Conservation (phyloP, 2,797 vertebrate genomes). For the Coranthus polyacanthus region DNA sequence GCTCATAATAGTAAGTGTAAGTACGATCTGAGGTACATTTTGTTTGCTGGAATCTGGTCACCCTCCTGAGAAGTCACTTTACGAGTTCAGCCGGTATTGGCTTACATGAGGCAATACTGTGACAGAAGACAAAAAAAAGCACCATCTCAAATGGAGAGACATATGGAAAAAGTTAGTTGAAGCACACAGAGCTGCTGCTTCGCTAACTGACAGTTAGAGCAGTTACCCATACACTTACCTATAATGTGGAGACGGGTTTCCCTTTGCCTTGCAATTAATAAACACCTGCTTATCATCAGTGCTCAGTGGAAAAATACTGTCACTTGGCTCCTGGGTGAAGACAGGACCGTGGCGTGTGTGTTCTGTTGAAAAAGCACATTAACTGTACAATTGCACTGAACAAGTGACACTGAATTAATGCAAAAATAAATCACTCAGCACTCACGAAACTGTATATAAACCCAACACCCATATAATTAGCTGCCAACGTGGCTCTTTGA, state of each 20-base stretch:
- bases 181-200: not conserved
- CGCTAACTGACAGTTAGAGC: not conserved
- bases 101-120: not conserved
- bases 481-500: conserved; percentile 65
- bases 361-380: conserved; percentile 76
- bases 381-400: conserved; percentile 21
- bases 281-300: conserved; percentile 92
- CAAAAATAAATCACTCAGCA: conserved; percentile 47
- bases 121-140: too few relatives aligned
- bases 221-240: conserved; percentile 82
- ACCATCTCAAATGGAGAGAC: too few relatives aligned
- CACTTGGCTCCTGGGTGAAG: conserved; percentile 93
- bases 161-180: conserved; percentile 7
- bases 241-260: conserved; percentile 90
- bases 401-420: conserved; percentile 54
- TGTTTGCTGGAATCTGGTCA: too few relatives aligned
- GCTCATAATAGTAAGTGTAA: too few relatives aligned
- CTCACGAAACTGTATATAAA: conserved; percentile 54
- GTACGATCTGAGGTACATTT: too few relatives aligned
- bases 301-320: conserved; percentile 90
- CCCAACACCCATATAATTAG: conserved; percentile 63
- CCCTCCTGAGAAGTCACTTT: too few relatives aligned
- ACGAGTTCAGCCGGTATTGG: too few relatives aligned
- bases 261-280: conserved; percentile 92
- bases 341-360: conserved; percentile 88